These are phyloP conservation scores for Phrixothrix hirtus DNA, from an alignment of 2,888 invertebrate genomes.

Conservation along the genomic window DNA sequence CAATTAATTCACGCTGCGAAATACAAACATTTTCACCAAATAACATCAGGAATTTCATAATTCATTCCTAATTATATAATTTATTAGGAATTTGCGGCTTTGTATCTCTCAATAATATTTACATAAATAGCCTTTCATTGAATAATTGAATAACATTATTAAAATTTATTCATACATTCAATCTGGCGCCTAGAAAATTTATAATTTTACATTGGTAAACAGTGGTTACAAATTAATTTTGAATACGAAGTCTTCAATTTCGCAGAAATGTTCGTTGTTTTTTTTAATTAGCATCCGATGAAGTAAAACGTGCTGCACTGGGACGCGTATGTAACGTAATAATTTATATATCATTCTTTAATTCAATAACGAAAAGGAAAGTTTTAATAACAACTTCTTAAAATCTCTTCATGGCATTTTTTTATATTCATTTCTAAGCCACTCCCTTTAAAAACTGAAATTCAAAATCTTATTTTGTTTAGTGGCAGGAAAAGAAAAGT, in stretches of 20 bases:
- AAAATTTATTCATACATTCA: slow-evolving; percentile 21
- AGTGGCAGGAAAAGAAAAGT: too few relatives aligned
- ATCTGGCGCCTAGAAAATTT: slow-evolving; percentile 13
- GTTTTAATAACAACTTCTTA: too few relatives aligned
- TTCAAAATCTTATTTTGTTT: too few relatives aligned
- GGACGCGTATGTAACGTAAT: too few relatives aligned
- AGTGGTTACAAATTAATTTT: too few relatives aligned
- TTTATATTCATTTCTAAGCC: too few relatives aligned
- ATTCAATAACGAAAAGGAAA: too few relatives aligned
- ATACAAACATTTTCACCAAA: slow-evolving; percentile 2
- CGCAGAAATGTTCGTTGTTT: too few relatives aligned
- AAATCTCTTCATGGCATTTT: too few relatives aligned
- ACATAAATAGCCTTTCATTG: slow-evolving; percentile 17
- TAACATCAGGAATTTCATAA: slow-evolving; percentile 3
- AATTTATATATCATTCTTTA: too few relatives aligned
- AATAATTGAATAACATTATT: slow-evolving; percentile 13
- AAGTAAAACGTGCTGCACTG: neutral
- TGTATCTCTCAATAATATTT: slow-evolving; percentile 12
- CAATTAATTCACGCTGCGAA: slow-evolving; percentile 8
- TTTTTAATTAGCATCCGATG: neutral
- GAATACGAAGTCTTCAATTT: too few relatives aligned
- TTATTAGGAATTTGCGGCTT: slow-evolving; percentile 10
- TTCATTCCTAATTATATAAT: slow-evolving; percentile 14
- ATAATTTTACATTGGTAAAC: neutral
- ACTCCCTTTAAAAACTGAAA: too few relatives aligned